These are phyloP conservation scores for Drosophila sproati DNA, from an alignment of 1,140 invertebrate species.

Conservation along the genomic window DNA sequence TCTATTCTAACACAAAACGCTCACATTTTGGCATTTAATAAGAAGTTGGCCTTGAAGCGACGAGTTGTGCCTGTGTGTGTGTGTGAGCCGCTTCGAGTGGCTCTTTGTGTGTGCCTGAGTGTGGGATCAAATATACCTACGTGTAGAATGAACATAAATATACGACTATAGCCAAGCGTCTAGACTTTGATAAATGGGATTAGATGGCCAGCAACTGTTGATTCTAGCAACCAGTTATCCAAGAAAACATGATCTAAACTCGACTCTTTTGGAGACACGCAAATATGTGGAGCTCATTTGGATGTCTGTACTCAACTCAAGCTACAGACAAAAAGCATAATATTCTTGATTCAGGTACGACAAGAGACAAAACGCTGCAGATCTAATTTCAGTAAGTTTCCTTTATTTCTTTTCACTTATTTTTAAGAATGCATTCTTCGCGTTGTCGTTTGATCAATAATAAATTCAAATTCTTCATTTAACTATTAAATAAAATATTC, in stretches of 20 bases:
- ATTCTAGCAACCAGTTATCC: constrained; percentile 29
- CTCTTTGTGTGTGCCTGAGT: constrained; percentile 18
- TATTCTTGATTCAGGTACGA: no score
- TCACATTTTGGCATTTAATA: constrained; percentile 80
- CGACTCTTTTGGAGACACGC: not conserved
- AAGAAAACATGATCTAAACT: not conserved
- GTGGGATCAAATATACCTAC: constrained; percentile 26
- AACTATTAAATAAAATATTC: no score
- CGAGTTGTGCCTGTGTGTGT: constrained; percentile 50
- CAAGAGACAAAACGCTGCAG: no score
- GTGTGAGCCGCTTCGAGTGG: constrained; percentile 29
- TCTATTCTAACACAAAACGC: constrained; percentile 48
- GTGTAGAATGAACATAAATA: constrained; percentile 23
- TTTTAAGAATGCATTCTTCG: no score
- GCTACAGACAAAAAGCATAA: no score
- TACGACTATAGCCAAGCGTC: constrained; percentile 24
- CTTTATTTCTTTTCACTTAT: no score
- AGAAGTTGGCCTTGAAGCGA: constrained; percentile 79
- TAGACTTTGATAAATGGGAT: constrained; percentile 60
- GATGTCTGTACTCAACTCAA: not conserved
- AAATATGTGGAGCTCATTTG: not conserved
- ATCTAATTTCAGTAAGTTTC: no score
- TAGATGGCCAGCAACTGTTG: constrained; percentile 39
- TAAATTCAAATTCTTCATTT: no score
- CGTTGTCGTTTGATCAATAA: no score